Conservation (phyloP, 1,140 invertebrate species). For the Uloborus diversus region DNA sequence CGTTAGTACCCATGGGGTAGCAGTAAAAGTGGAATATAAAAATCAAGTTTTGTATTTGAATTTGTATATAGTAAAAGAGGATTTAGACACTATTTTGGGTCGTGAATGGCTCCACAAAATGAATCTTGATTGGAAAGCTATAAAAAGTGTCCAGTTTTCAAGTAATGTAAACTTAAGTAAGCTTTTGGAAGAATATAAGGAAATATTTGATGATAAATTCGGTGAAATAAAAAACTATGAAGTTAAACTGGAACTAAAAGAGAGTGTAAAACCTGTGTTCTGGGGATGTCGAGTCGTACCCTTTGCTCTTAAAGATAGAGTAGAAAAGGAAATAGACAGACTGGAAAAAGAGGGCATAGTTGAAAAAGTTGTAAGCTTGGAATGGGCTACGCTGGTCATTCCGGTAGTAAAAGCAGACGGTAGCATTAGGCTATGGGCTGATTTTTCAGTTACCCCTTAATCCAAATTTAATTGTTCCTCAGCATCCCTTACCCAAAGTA, state of each 20-base stretch:
- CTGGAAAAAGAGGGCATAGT: not conserved
- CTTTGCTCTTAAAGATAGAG: not conserved
- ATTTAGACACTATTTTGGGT: slow-evolving; percentile 5
- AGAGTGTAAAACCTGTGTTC: not conserved
- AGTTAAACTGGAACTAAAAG: not conserved
- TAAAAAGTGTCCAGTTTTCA: not conserved
- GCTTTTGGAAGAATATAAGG: not conserved
- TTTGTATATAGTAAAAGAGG: not conserved
- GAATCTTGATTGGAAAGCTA: not conserved
- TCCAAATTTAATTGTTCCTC: not conserved
- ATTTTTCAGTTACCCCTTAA: not conserved
- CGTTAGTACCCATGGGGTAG: not conserved
- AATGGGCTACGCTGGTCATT: not conserved
- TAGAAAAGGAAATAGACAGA: not conserved
- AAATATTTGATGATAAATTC: not conserved
- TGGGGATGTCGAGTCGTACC: not conserved
- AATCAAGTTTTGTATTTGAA: not conserved
- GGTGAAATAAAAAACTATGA: not conserved
- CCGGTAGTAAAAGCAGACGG: slow-evolving; percentile 62
- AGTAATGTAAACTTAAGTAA: not conserved
- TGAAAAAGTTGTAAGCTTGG: not conserved
- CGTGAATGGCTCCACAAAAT: not conserved
- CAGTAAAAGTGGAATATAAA: not conserved
- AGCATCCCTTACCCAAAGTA: not conserved
- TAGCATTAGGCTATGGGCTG: not conserved